Evolutionary conservation across 2,797 vertebrate genomes (phyloP).

Genomic region (Sitta carolinensis): DNA sequence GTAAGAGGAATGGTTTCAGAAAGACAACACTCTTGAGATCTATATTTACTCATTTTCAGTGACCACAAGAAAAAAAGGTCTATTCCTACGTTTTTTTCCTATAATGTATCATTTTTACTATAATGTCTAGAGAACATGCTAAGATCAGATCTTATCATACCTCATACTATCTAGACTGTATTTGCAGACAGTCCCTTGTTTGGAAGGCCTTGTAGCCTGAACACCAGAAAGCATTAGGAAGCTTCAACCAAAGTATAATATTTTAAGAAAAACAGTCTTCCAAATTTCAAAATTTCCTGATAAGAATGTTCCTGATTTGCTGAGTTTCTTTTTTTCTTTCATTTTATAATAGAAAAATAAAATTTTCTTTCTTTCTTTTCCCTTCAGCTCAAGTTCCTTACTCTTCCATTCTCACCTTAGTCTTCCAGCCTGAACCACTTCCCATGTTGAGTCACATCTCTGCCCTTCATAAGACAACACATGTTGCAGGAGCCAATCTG

Average conservation of each 20-base stretch:
- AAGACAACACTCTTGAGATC: neutral
- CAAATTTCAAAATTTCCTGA: neutral
- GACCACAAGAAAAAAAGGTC: neutral
- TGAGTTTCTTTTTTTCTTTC: neutral
- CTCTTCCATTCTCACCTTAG: neutral
- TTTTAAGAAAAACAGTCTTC: neutral
- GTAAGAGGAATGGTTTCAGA: neutral
- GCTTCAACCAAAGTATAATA: neutral
- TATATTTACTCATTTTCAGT: neutral
- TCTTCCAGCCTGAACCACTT: neutral
- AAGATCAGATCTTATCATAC: neutral
- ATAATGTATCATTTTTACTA: neutral
- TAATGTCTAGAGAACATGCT: neutral
- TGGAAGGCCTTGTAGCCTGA: neutral
- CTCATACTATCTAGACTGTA: neutral
- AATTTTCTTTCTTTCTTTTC: neutral
- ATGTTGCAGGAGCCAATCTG: neutral
- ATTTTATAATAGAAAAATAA: neutral
- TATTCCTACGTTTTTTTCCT: neutral
- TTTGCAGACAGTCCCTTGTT: neutral
- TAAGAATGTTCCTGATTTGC: neutral
- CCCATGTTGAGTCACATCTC: neutral
- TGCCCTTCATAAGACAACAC: neutral
- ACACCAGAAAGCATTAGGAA: neutral
- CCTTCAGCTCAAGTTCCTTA: neutral